Evolutionary conservation across 2,888 invertebrate species (phyloP), one percentile per base, ranked within the genome.

Genomic region (Hesperia comma): DNA sequence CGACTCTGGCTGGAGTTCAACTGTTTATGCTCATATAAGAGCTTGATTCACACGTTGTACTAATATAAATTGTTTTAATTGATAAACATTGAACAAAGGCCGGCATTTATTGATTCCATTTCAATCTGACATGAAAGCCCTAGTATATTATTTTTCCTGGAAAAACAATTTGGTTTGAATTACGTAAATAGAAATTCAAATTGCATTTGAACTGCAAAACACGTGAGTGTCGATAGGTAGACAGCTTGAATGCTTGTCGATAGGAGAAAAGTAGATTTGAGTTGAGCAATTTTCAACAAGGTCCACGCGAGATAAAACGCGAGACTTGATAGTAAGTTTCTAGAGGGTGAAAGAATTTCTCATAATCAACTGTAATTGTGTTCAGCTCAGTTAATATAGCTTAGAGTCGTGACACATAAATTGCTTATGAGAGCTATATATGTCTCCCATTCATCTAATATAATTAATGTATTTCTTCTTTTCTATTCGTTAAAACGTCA

Each of bases 1-100:
- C 49, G 10, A 12, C 49, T 49, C 49, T 49, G 49, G 49, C 49
- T 49, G 46, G 46, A 46, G 19, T 49, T 49, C 12, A 49, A 12
- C 10, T 17, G 49, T 49, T 49, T 19, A 19, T 49, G 12, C n/a
- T 49, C 10, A 17, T 2, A 19, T 10, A 49, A 49, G 19, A 49
- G 43, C 12, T 7, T 6, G 49, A 49, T 19, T 19, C 19, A 19
- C 19, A 49, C 12, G 19, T 21, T 49, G 17, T 19, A 26, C n/a
- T 26, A 26, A 26, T 26, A 19, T 19, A 49, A 15, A 46, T 46
- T 49, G 8, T 49, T 10, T 49, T 49, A 17, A 12, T 14, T 12
- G 15, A 17, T 46, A 17, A 17, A 7, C 1, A 49, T 19, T 19
- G 19, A 49, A 49, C 2, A 4, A 49, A 10, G 7, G 5, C 15